Base-by-base conservation (phyloP, 2,888 invertebrate genomes). In the Epinotia demarniana region DNA sequence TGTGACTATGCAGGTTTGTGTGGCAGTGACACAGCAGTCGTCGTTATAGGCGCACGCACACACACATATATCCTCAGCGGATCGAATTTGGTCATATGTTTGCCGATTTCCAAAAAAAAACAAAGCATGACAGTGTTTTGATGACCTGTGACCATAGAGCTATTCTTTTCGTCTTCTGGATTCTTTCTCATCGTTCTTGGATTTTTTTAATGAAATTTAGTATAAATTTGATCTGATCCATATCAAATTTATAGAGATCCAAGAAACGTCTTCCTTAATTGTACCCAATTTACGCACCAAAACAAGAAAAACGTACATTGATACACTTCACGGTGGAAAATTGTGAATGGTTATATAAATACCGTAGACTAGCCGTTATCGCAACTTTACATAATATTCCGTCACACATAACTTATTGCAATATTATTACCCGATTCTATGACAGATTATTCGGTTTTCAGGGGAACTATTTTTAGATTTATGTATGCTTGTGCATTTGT, bases 301-400 rank as follows among this genome's bases (percentile, higher is more conserved):
- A n/a, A 66, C 11, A 57, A 39, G 33, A 23, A 43, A 68, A 19
- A 11, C 68, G 39, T 68, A 19, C 68, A 58, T 58, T 39, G 73
- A 1, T 13, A 63, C 18, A 39, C 23, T 64, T 49, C 46, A 23
- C 64, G 64, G 49, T 49, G n/a, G 23, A 23, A 39, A 57, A 49
- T 62, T 16, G 49, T 57, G 39, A 39, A 67, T 57, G 55, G 39
- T 57, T 66, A 2, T 39, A 53, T 53, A 53, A 53, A 53, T 16
- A 53, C 53, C 53, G 53, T 53, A n/a, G n/a, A 9, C 33, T 16
- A 12, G 19, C 23, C 23, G 58, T 60, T 69, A 58, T 69, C 57
- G 57, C 39, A 57, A 16, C 58, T 69, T 39, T 69, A 69, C 60
- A 46, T 69, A 69, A 69, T 69, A 58, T 46, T 46, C 46, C 16